These are phyloP conservation scores for Holcopasites calliopsidis DNA, from an alignment of 1,140 invertebrate species.

Conservation along the genomic window DNA sequence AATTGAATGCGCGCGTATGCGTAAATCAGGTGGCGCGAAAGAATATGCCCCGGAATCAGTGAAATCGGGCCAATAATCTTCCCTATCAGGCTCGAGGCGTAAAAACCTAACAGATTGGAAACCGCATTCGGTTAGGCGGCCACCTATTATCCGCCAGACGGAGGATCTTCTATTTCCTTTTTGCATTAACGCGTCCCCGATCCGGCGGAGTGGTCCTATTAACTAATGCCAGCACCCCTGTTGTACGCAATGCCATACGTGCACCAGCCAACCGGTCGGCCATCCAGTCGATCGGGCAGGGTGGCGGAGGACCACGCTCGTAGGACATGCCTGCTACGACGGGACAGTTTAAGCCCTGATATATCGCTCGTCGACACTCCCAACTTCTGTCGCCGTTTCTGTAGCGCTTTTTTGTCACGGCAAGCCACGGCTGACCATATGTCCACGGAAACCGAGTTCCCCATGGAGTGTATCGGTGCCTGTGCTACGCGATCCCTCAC, in stretches of 20 bases:
- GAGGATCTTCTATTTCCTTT: constrained; percentile 24
- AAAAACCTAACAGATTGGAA: constrained; percentile 80
- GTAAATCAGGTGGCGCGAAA: constrained; percentile 48
- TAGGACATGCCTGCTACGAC: constrained; percentile 72
- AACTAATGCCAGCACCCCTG: constrained; percentile 76
- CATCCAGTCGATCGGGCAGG: constrained; percentile 49
- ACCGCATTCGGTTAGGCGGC: constrained; percentile 76
- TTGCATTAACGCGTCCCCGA: constrained; percentile 70
- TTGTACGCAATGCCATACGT: constrained; percentile 72
- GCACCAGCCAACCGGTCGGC: constrained; percentile 58
- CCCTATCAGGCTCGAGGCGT: constrained; percentile 56
- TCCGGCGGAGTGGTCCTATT: constrained; percentile 71
- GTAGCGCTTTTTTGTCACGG: constrained; percentile 74
- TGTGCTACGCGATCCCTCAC: constrained; percentile 24
- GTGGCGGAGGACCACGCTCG: constrained; percentile 54
- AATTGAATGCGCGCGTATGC: background rate
- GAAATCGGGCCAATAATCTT: constrained; percentile 67
- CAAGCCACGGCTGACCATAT: constrained; percentile 76
- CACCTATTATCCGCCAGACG: constrained; percentile 41
- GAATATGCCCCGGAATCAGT: constrained; percentile 18
- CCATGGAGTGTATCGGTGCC: constrained; percentile 25
- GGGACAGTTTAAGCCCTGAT: constrained; percentile 81
- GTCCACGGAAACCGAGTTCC: constrained; percentile 70
- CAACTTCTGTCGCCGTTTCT: constrained; percentile 80
- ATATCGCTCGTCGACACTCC: constrained; percentile 79